Evolutionary conservation across 2,797 vertebrate species (phyloP).

Genomic region (Micropoecilia bifurca): DNA sequence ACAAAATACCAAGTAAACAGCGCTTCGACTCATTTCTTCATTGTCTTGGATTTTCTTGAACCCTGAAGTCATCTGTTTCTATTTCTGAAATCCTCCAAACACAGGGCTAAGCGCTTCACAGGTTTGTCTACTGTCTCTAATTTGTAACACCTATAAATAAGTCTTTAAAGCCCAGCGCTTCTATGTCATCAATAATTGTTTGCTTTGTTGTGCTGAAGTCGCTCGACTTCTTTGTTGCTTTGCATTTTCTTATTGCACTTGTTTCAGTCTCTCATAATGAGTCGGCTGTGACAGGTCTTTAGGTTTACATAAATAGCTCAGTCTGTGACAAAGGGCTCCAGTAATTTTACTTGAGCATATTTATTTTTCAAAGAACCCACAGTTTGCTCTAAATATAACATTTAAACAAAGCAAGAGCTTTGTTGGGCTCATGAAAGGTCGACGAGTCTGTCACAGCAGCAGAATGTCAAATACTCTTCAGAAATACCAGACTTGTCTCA

Average conservation of each 20-base stretch:
- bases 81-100: slow-evolving; percentile 39
- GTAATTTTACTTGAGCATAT: slow-evolving; percentile 22
- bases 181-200: slow-evolving; percentile 51
- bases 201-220: slow-evolving; percentile 48
- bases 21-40: slow-evolving; percentile 27
- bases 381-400: slow-evolving; percentile 32
- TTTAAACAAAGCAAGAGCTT: slow-evolving; percentile 12
- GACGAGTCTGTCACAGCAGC: background rate
- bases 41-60: slow-evolving; percentile 7
- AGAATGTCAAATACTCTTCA: background rate
- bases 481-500: background rate
- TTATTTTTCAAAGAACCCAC: slow-evolving; percentile 12
- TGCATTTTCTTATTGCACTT: slow-evolving; percentile 11
- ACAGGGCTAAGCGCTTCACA: background rate
- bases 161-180: slow-evolving; percentile 50
- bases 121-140: slow-evolving; percentile 31
- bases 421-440: background rate
- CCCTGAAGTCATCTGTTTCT: slow-evolving; percentile 32
- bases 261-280: slow-evolving; percentile 30
- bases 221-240: slow-evolving; percentile 32
- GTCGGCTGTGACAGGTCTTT: slow-evolving; percentile 22
- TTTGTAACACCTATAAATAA: slow-evolving; percentile 56
- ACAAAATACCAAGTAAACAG: slow-evolving; percentile 24
- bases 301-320: slow-evolving; percentile 47
- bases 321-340: slow-evolving; percentile 18